These are phyloP conservation scores for Aplochiton taeniatus DNA, from an alignment of 2,797 vertebrate species.

Conservation along the genomic window DNA sequence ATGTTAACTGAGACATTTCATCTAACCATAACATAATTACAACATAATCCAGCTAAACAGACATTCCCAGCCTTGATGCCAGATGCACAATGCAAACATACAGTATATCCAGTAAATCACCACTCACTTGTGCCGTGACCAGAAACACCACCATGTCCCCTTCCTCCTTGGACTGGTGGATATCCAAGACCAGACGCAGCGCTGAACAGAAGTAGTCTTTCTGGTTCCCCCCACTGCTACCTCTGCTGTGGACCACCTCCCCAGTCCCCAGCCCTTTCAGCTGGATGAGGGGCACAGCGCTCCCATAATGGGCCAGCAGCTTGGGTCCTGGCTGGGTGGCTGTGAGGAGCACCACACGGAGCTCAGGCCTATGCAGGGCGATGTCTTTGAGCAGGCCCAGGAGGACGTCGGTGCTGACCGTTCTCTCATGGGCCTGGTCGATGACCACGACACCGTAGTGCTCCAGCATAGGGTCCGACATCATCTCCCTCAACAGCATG, in stretches of 20 bases:
- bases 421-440: constrained; percentile 85
- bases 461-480: constrained; percentile 84
- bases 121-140: constrained; percentile 79
- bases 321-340: constrained; percentile 57
- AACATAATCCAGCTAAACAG: no score
- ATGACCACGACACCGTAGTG: constrained; percentile 80
- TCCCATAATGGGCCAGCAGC: constrained; percentile 68
- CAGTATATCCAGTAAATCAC: no score
- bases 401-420: constrained; percentile 81
- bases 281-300: constrained; percentile 57
- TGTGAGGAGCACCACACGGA: constrained; percentile 81
- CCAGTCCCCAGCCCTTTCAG: no score
- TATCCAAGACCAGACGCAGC: constrained; percentile 81
- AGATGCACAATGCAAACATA: no score
- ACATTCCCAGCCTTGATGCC: no score
- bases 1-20: no score
- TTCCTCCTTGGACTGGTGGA: constrained; percentile 77
- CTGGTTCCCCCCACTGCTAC: constrained; percentile 69
- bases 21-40: no score
- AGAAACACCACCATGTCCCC: constrained; percentile 85
- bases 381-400: constrained; percentile 83
- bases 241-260: constrained; percentile 55
- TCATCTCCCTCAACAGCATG: constrained; percentile 86
- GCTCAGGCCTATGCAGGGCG: constrained; percentile 75
- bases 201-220: constrained; percentile 75